Evolutionary conservation across 2,888 invertebrate species (phyloP).

Genomic region (Dendrolimus houi): DNA sequence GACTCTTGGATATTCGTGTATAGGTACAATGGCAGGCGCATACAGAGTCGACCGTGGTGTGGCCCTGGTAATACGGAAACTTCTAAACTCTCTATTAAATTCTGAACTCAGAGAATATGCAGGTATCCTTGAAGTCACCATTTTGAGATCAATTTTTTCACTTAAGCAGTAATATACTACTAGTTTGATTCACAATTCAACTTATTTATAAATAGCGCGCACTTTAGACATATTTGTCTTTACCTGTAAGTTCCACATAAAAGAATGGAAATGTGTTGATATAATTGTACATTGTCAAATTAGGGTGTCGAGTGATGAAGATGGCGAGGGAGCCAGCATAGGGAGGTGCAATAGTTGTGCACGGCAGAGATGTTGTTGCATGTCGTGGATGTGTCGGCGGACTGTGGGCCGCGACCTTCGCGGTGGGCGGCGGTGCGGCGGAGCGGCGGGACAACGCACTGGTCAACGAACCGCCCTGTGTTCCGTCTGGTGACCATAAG

Average conservation of each 20-base stretch:
- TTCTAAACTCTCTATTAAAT: constrained; percentile 77
- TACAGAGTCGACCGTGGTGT: constrained; percentile 68
- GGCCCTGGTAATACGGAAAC: constrained; percentile 72
- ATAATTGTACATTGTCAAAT: constrained; percentile 13
- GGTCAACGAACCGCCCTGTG: constrained; percentile 72
- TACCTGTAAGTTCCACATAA: constrained; percentile 43
- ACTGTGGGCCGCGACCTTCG: constrained; percentile 67
- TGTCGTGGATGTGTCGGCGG: constrained; percentile 34
- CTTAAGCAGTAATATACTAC: constrained; percentile 26
- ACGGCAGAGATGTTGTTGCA: constrained; percentile 18
- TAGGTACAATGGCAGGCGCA: constrained; percentile 73
- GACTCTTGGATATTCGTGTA: constrained; percentile 78
- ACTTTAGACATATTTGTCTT: constrained; percentile 70
- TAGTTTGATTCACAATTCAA: constrained; percentile 50
- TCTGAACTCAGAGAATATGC: constrained; percentile 79
- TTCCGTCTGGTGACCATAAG: constrained; percentile 32
- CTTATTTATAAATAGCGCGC: constrained; percentile 59
- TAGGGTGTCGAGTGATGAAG: neutral
- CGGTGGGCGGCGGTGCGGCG: constrained; percentile 47
- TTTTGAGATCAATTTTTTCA: constrained; percentile 71
- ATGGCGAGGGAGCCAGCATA: no score
- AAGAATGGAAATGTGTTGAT: constrained; percentile 41
- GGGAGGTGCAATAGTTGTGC: constrained; percentile 14
- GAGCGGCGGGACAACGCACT: constrained; percentile 66
- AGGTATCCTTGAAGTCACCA: constrained; percentile 80